Base-by-base conservation (phyloP, 1,140 invertebrate genomes). In the Steinernema khuongi region DNA sequence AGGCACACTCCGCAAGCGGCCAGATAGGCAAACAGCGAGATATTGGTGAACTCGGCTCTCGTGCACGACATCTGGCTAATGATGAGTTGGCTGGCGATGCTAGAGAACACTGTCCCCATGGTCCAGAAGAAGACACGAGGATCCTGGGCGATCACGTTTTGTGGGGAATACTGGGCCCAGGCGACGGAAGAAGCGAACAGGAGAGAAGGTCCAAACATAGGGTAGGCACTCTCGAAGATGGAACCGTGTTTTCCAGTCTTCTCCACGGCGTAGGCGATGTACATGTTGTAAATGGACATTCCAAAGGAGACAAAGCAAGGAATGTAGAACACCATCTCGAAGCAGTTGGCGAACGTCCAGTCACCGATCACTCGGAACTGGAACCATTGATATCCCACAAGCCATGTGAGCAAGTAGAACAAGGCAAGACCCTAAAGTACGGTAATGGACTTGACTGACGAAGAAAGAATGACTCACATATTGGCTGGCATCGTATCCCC, bases 401-500 rank as follows among this genome's bases (percentile, higher is more conserved):
- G 33, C 68, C 68, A 83, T 7, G 81, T 79, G 29, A 82, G 76
- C 18, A 85, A 30, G 66, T 83, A 83, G 68, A 85, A 81, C 19
- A 83, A 31, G 1, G 75, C 76, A 18, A 83, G 77, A 11, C 82
- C 82, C 81, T 83, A 29, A 69, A 79, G 71, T n/a, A 29, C 43
- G 33, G 19, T 7, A 31, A 18, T 31, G 32, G 50, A 71, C n/a
- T 26, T 73, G 1, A 73, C 18, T 17, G 41, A 41, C 0, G 18
- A 76, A 32, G 14, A 36, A 67, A 7, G 31, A 33, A 72, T 69
- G 28, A 79, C 79, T 86, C 78, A 88, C 88, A 68, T 88, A 80
- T 77, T 88, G 87, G 79, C 86, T 86, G 71, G 88, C 79, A 79
- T 89, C 88, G 74, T 89, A 89, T 7, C 85, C 86, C 88, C 88